Percentiles rank a stretch among this genome's conserved stretches.
These are phyloP conservation scores for Pygmarrhopalites habei DNA, from an alignment of 1,140 invertebrate species.

Conservation along the genomic window DNA sequence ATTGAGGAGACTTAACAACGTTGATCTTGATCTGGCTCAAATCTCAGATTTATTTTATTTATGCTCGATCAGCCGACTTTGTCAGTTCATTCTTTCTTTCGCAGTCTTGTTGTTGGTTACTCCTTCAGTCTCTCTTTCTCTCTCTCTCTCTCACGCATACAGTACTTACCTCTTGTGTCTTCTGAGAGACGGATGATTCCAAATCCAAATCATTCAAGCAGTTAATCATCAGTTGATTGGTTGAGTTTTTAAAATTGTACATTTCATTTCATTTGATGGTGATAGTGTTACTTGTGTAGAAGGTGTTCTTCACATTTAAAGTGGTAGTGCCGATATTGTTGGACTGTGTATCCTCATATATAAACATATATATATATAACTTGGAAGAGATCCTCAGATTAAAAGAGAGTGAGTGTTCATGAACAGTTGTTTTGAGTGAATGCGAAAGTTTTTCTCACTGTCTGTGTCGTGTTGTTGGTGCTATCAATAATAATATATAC, in stretches of 20 bases:
- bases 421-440: neutral
- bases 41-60: conserved; percentile 9
- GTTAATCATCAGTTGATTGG: no score
- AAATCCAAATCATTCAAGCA: no score
- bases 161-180: neutral
- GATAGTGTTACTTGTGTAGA: neutral
- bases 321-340: neutral
- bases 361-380: neutral
- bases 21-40: conserved; percentile 6
- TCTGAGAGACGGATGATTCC: neutral
- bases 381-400: neutral
- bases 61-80: neutral
- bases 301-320: neutral
- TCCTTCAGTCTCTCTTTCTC: neutral
- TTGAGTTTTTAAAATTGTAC: no score
- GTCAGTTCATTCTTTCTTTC: neutral
- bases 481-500: neutral
- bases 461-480: neutral
- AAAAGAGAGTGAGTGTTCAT: neutral
- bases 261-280: neutral
- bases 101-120: neutral
- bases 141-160: no score
- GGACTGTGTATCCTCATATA: neutral
- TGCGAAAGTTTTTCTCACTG: neutral
- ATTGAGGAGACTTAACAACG: neutral